phyloP scores from a whole-genome alignment of 2,888 invertebrate species.

The Bimastos eiseni region DNA sequence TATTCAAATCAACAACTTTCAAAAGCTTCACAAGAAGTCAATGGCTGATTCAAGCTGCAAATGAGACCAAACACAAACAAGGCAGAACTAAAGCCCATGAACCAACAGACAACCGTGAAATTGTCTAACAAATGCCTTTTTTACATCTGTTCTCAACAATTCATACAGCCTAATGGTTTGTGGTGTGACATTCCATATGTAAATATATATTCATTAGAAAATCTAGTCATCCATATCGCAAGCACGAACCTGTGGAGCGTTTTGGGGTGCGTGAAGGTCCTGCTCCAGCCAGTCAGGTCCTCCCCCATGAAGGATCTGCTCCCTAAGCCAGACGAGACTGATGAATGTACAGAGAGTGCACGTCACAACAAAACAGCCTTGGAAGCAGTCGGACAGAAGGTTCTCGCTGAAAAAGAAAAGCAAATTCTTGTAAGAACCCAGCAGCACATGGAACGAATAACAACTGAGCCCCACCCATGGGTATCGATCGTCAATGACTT shows the following conservation, averaged over 20 bases:
- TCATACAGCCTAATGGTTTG: too few species aligned
- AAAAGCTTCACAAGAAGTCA: not conserved
- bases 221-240: too few species aligned
- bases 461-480: too few species aligned
- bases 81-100: too few species aligned
- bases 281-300: constrained; percentile 92
- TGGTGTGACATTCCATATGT: too few species aligned
- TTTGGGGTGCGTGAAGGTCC: constrained; percentile 44
- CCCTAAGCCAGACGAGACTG: constrained; percentile 92
- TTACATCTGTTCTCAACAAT: too few species aligned
- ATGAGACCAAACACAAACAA: not conserved
- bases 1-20: not conserved
- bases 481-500: too few species aligned
- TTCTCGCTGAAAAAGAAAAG: constrained; percentile 70
- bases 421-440: not conserved
- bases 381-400: constrained; percentile 87
- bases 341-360: constrained; percentile 95
- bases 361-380: constrained; percentile 93
- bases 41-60: not conserved
- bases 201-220: too few species aligned
- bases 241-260: constrained; percentile 47
- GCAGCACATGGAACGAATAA: too few species aligned
- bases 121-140: too few species aligned
- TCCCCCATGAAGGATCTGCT: constrained; percentile 95
- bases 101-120: too few species aligned